Base-by-base conservation (phyloP, 2,797 vertebrate genomes). In the Hipposideros larvatus region DNA sequence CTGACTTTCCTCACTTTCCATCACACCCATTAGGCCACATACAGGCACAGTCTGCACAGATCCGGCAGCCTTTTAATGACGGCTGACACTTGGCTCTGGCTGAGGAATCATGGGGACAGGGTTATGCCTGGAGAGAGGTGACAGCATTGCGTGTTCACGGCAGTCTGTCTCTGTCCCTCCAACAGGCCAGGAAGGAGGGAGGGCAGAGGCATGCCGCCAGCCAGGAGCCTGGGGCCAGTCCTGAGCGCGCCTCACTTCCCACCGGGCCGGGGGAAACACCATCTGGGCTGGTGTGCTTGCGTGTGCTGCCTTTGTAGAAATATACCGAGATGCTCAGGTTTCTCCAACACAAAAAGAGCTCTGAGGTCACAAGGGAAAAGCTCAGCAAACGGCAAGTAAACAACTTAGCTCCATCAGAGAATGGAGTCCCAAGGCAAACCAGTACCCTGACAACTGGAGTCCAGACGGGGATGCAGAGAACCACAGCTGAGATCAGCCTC, bases 181-280 rank as follows among this genome's bases (percentile, higher is more conserved):
- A 0, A 24, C 24, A 18, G 74, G 61, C 68, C 48, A n/a, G 80
- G 51, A 11, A 63, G 57, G 24, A 61, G 16, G 18, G 43, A 18
- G 0, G 16, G 11, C 0, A 0, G 63, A 73, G 57, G 43, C 8
- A 10, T 0, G 11, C 4, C 43, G 0, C 61, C 19, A 5, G 16
- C 7, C 5, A 26, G 48, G 48, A 43, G 0, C 70, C 53, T 4
- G 3, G 11, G 31, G 4, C 10, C 71, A 1, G 24, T 3, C 8
- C 1, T 19, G 37, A 26, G 65, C 16, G 1, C 4, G 66, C 34
- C 61, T 37, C 9, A 43, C 55, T 24, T 5, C 59, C 22, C 4
- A 16, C 34, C 61, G 1, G 22, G 18, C 43, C 2, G 0, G 11
- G 4, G 14, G 74, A 31, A 31, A 31, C 46, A 0, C 22, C 11